Base-by-base conservation (phyloP, 1,140 invertebrate genomes). In the Anthonomus grandis region DNA sequence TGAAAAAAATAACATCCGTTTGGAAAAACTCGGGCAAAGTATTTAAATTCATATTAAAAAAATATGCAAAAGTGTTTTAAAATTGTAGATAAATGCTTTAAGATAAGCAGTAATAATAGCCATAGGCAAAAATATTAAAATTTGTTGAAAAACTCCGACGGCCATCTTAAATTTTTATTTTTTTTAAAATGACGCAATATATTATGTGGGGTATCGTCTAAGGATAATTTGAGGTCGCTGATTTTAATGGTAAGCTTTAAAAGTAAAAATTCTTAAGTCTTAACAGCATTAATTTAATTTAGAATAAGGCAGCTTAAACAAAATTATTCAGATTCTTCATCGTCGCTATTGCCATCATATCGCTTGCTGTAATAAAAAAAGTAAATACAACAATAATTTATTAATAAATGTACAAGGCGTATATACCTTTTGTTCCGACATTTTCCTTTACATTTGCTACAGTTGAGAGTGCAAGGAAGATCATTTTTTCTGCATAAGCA, bases 341-440 rank as follows among this genome's bases (percentile, higher is more conserved):
- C 37, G 13, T 39, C 37, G 37, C 37, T 39, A 39, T 13, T 39
- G 37, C 5, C 10, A 13, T 5, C 37, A 39, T 39, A 39, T 39
- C 15, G 37, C 6, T 39, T 39, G 37, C 37, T 39, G 13, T 39
- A 39, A 39, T 5, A 39, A 39, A 39, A 39, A 31, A 8, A 31
- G 6, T n/a, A 39, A 39, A 39, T 39, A 12, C 10, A 39, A 9
- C 10, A 12, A 17, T n/a, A 39, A 5, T 39, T 6, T 39, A n/a
- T 39, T 13, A 39, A 39, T 15, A 39, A 39, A 39, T 13, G 5
- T 39, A 39, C 10, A 39, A 17, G 15, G 15, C 15, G 10, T n/a
- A n/a, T 17, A 5, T 39, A 39, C 37, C 37, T 39, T 39, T 39
- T 39, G 37, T 39, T 39, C 10, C 37, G 10, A 39, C 37, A 39